These are phyloP conservation scores for Cheilosia vernalis DNA, from an alignment of 2,888 invertebrate species.

Conservation along the genomic window DNA sequence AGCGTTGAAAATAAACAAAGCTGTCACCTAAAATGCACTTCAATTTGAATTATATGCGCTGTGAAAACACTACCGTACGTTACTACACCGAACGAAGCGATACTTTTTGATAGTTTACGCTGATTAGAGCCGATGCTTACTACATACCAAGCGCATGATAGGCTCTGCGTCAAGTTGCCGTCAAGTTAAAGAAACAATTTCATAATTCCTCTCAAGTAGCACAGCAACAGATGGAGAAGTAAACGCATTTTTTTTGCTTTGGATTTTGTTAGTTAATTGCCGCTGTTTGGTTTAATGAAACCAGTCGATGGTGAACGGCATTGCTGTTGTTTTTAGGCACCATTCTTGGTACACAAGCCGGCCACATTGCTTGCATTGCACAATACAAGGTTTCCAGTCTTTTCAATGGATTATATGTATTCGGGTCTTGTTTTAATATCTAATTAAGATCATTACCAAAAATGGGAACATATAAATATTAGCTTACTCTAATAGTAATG, in stretches of 20 bases:
- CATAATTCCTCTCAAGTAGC: slow-evolving; percentile 44
- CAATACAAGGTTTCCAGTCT: slow-evolving; percentile 14
- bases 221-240: not conserved
- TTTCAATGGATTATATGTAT: not conserved
- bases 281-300: slow-evolving; percentile 24
- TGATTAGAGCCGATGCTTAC: slow-evolving; percentile 47
- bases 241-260: slow-evolving; percentile 37
- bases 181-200: slow-evolving; percentile 49
- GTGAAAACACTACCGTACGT: slow-evolving; percentile 48
- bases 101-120: slow-evolving; percentile 51
- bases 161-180: slow-evolving; percentile 36
- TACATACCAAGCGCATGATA: slow-evolving; percentile 31
- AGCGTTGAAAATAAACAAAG: slow-evolving; percentile 2
- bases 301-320: slow-evolving; percentile 27
- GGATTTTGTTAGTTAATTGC: slow-evolving; percentile 19
- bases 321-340: slow-evolving; percentile 14
- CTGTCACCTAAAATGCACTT: slow-evolving; percentile 13
- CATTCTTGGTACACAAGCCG: slow-evolving; percentile 32
- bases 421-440: slow-evolving; percentile 41
- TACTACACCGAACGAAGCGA: slow-evolving; percentile 49
- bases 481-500: slow-evolving; percentile 4
- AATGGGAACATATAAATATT: slow-evolving; percentile 60
- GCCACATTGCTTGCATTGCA: slow-evolving; percentile 36
- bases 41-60: slow-evolving; percentile 15
- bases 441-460: slow-evolving; percentile 38